Evolutionary conservation across 2,888 invertebrate genomes (phyloP).

Genomic region (Malachius bipustulatus): DNA sequence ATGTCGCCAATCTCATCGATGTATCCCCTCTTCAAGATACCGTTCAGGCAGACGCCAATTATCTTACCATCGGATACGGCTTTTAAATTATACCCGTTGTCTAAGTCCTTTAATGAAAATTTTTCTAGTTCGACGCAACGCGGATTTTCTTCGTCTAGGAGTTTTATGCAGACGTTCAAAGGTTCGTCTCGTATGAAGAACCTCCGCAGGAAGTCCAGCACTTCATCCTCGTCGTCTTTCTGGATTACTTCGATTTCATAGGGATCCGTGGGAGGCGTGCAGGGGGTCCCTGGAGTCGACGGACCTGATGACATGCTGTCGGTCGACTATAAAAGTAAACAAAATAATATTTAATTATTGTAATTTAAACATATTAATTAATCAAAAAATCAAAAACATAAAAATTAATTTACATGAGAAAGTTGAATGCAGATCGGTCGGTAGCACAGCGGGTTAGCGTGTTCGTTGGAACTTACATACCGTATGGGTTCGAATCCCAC

Average conservation of each 20-base stretch:
- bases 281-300: conserved; percentile 30
- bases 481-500: too few relatives aligned
- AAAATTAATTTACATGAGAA: too few relatives aligned
- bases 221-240: conserved; percentile 37
- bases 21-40: conserved; percentile 24
- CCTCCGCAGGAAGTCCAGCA: conserved; percentile 43
- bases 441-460: too few relatives aligned
- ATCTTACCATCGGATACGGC: conserved; percentile 50
- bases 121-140: conserved; percentile 52
- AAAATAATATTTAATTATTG: conserved; percentile 9
- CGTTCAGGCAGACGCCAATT: conserved; percentile 34
- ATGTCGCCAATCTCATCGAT: conserved; percentile 36
- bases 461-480: too few relatives aligned
- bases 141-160: conserved; percentile 48
- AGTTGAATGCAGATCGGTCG: too few relatives aligned
- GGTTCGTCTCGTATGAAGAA: conserved; percentile 66
- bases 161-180: conserved; percentile 48
- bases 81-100: conserved; percentile 50
- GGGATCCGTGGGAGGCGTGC: conserved; percentile 25
- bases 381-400: too few relatives aligned
- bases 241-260: conserved; percentile 38
- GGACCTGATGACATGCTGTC: conserved; percentile 26
- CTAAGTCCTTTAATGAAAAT: conserved; percentile 44
- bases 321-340: conserved; percentile 11
- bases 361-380: too few relatives aligned